Evolutionary conservation across 2,888 invertebrate genomes (phyloP), one percentile per base, ranked within the genome.

Genomic region (Hydrotaea diabolus): DNA sequence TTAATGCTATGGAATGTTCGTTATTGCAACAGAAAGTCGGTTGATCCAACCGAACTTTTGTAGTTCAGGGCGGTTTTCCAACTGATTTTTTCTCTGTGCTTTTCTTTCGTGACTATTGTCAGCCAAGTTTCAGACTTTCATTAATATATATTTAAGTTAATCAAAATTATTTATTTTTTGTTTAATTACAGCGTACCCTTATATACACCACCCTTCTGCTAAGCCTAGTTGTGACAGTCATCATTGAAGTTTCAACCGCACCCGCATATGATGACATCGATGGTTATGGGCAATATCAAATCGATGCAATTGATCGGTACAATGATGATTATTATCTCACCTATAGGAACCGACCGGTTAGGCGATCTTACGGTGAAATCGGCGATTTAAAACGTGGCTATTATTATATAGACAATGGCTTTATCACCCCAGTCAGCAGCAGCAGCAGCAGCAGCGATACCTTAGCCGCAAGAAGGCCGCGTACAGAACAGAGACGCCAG

Each of bases 221-320:
- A 0, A 59, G 26, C 2, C 59, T 59, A 0, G 1, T 59, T 4
- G 26, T 59, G 8, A 26, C 59, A 4, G 9, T 59, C 23, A 59
- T 59, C 2, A 1, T 15, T 2, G 59, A 26, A 4, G 26, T 59
- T 23, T 26, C 23, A 9, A 9, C 59, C 1, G 15, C 21, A 23
- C 26, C 59, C 15, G 15, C 15, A 1, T 59, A 23, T 15, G 89
- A 90, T 15, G 89, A 89, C 31, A 89, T 90, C 71, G 90, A 88
- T 64, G 89, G 88, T 19, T 88, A 89, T 55, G 89, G 88, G 69
- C 89, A 89, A 0, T 90, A 86, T 4, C 88, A 90, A 43, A 87
- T 89, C 7, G 26, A 15, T 26, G 2, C 26, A 1, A 23, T 13
- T 59, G 0, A 88, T 89, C 0, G 88, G 0, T 31, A 62, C 90